phyloP scores from a whole-genome alignment of 2,113 vertebrate genomes.

The Caracal caracal region DNA sequence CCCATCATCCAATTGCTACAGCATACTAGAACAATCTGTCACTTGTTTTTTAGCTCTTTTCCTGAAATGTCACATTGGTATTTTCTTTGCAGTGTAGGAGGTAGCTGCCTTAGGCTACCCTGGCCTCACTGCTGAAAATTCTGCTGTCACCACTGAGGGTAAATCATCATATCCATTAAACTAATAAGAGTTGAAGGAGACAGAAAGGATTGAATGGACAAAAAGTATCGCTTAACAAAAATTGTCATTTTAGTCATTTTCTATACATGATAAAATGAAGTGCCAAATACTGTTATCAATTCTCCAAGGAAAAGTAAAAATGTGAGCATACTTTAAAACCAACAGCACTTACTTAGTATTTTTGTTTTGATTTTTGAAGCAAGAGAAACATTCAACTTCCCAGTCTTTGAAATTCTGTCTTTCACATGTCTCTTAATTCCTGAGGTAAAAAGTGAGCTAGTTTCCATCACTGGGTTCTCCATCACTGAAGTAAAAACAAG shows the following conservation, averaged over 20 bases:
- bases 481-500: conserved; percentile 63
- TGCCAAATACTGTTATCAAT: conserved; percentile 1
- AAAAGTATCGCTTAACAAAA: background rate
- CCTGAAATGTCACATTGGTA: background rate
- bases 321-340: background rate
- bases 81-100: background rate
- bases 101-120: background rate
- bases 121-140: background rate
- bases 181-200: background rate
- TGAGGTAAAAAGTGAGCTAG: conserved; percentile 6
- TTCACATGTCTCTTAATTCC: conserved; percentile 75
- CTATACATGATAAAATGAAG: conserved; percentile 27
- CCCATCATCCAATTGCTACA: background rate
- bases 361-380: conserved; percentile 93
- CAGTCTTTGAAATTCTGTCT: conserved; percentile 78
- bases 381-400: conserved; percentile 86
- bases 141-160: background rate
- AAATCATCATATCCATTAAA: background rate
- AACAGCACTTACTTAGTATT: conserved; percentile 89
- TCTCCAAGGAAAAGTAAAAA: conserved; percentile 22
- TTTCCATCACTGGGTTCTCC: conserved; percentile 60
- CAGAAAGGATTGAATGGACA: background rate
- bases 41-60: background rate
- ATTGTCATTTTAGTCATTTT: background rate
- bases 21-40: background rate